Conservation (phyloP, 2,113 vertebrate genomes). For the Poeciliopsis retropinna region DNA sequence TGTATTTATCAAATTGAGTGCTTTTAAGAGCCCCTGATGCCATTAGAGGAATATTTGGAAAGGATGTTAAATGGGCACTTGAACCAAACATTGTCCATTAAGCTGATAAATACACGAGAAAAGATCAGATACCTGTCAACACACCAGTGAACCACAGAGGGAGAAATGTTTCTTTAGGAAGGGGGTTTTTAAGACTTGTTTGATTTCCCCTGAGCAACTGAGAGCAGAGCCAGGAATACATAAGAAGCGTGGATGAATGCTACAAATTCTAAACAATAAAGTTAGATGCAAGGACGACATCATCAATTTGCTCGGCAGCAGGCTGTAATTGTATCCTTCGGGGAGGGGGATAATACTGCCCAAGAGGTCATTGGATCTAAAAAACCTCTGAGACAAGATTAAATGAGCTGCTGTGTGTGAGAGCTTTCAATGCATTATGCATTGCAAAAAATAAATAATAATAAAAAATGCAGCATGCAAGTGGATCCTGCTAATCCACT, state of each 20-base stretch:
- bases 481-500: conserved; percentile 13
- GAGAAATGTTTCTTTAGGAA: neutral
- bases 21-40: conserved; percentile 3
- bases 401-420: neutral
- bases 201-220: neutral
- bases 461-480: neutral
- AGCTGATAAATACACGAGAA: neutral
- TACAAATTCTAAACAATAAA: neutral
- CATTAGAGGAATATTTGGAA: conserved; percentile 6
- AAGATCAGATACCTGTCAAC: neutral
- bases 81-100: neutral
- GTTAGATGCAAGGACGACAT: neutral
- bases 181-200: neutral
- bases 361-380: neutral
- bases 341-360: neutral
- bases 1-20: too few relatives aligned
- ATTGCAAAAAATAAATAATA: neutral
- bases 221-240: neutral
- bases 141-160: neutral
- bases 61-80: neutral
- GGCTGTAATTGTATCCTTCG: neutral
- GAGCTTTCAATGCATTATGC: neutral
- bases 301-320: neutral
- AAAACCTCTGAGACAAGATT: neutral
- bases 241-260: neutral